phyloP scores from a whole-genome alignment of 2,797 vertebrate genomes.

The Rhinogobio ventralis region DNA sequence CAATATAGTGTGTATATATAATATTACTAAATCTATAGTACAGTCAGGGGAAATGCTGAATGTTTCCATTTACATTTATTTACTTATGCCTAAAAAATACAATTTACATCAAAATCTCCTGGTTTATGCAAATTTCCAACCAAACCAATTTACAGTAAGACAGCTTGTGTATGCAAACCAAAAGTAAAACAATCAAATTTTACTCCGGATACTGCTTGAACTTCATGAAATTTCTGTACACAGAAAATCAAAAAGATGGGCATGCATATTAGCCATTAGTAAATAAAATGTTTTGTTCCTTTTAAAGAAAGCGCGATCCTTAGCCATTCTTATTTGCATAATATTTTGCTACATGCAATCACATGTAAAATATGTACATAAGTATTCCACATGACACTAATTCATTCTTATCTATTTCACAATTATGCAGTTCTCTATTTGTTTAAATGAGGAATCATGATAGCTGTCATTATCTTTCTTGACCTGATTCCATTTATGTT shows the following conservation, averaged over 20 bases:
- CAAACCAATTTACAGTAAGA: background rate
- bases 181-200: background rate
- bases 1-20: too few species aligned
- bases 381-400: conserved; percentile 9
- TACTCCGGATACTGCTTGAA: background rate
- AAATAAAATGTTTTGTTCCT: background rate
- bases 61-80: conserved; percentile 18
- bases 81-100: background rate
- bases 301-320: background rate
- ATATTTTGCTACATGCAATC: conserved; percentile 16
- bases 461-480: background rate
- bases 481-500: background rate
- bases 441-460: conserved; percentile 9
- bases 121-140: background rate
- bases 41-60: background rate
- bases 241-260: background rate
- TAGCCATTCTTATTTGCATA: background rate
- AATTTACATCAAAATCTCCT: background rate
- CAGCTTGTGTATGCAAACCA: background rate
- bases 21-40: background rate
- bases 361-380: conserved; percentile 16
- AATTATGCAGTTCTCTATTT: background rate
- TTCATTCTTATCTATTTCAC: conserved; percentile 16
- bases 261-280: background rate
- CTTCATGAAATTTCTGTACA: background rate